Conservation (phyloP, 2,797 vertebrate genomes). For the Danio albolineatus region DNA sequence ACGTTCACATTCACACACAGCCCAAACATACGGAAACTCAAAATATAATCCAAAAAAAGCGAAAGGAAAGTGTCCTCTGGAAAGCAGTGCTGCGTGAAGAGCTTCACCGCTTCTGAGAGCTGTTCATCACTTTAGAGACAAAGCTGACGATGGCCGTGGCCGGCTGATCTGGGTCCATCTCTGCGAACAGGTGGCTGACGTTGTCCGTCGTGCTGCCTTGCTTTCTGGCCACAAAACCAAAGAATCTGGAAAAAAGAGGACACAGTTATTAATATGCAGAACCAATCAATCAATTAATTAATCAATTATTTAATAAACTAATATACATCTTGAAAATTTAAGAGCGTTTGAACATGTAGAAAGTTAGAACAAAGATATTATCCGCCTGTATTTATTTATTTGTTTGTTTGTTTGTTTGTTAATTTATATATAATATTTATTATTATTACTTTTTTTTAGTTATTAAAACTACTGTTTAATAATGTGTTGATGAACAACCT, state of each 20-base stretch:
- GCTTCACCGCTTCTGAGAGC: slow-evolving; percentile 92
- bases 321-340: too few species aligned
- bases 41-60: slow-evolving; percentile 54
- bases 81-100: slow-evolving; percentile 46
- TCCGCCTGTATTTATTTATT: too few species aligned
- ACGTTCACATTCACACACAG: slow-evolving; percentile 44
- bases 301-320: too few species aligned
- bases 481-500: too few species aligned
- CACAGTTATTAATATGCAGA: too few species aligned
- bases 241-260: slow-evolving; percentile 81
- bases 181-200: slow-evolving; percentile 95
- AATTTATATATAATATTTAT: too few species aligned
- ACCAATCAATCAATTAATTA: too few species aligned
- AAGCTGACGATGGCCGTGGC: slow-evolving; percentile 98
- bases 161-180: slow-evolving; percentile 93
- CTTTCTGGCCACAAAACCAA: slow-evolving; percentile 96
- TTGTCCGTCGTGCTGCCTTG: slow-evolving; percentile 99
- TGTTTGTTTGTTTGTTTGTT: too few species aligned
- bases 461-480: too few species aligned
- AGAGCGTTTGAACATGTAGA: too few species aligned
- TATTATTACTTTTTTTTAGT: too few species aligned
- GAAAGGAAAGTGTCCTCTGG: slow-evolving; percentile 59
- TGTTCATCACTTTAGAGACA: slow-evolving; percentile 93
- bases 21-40: slow-evolving; percentile 63
- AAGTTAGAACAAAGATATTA: too few species aligned